Conservation (phyloP, 1,140 invertebrate genomes). For the Archegozetes longisetosus region DNA sequence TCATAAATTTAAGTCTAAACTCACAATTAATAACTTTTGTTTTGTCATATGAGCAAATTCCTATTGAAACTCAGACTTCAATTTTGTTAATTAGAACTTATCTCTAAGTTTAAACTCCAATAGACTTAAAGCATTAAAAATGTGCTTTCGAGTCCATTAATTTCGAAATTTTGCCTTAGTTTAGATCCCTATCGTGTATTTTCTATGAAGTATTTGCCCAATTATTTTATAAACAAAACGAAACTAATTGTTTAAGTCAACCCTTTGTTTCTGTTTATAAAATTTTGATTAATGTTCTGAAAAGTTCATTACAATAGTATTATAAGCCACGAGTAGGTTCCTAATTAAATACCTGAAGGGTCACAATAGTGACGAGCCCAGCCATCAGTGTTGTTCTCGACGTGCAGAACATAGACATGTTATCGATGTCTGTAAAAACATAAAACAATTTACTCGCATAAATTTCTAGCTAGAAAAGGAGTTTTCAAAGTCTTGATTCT, state of each 20-base stretch:
- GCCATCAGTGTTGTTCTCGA: constrained; percentile 11
- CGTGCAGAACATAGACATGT: constrained; percentile 7
- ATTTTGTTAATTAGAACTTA: neutral
- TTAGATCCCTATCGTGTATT: neutral
- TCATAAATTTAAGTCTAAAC: neutral
- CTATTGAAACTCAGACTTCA: neutral
- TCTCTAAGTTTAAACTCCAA: neutral
- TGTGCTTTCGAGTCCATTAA: neutral
- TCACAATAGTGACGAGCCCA: constrained; percentile 2
- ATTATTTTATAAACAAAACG: neutral
- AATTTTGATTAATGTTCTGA: neutral
- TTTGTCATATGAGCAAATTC: neutral
- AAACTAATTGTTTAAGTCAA: no score
- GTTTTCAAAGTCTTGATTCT: no score
- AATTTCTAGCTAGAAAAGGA: neutral
- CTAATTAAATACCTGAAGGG: constrained; percentile 8
- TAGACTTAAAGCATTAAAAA: neutral
- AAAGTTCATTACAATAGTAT: neutral
- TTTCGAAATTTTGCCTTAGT: neutral
- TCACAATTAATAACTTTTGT: neutral
- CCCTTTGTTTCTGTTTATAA: no score
- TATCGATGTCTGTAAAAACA: neutral
- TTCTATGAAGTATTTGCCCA: neutral
- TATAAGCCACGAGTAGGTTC: neutral
- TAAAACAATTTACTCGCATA: neutral